These are phyloP conservation scores for Thymelicus acteon DNA, from an alignment of 2,888 invertebrate genomes.

Conservation along the genomic window DNA sequence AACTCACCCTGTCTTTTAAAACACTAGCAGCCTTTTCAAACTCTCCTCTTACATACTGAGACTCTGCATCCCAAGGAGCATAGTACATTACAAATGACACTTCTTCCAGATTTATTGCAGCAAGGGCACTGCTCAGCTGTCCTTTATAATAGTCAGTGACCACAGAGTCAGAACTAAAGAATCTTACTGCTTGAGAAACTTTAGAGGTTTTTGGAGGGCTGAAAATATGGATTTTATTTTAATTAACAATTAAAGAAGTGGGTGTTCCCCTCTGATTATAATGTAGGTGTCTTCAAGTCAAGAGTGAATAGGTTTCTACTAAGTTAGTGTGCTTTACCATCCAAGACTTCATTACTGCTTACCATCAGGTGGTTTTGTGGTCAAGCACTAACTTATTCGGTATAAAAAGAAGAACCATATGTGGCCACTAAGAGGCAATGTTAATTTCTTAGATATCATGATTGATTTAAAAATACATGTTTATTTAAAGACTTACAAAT, in stretches of 20 bases:
- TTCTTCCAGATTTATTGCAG: conserved; percentile 87
- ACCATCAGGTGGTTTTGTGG: no score
- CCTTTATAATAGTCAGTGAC: conserved; percentile 93
- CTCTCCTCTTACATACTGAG: conserved; percentile 89
- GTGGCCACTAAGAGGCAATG: not conserved
- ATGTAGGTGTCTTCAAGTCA: no score
- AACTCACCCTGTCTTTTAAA: conserved; percentile 88
- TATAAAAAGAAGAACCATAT: not conserved
- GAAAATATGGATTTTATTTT: conserved; percentile 43
- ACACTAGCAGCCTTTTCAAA: conserved; percentile 90
- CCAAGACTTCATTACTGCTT: no score
- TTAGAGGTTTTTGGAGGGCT: conserved; percentile 73
- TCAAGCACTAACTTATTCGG: no score
- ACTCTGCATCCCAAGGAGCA: conserved; percentile 97
- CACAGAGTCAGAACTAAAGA: conserved; percentile 88
- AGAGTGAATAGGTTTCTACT: no score
- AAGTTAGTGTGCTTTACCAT: no score
- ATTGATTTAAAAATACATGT: not conserved
- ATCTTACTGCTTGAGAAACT: conserved; percentile 86
- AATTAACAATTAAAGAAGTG: no score
- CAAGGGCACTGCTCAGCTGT: conserved; percentile 87
- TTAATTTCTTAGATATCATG: not conserved
- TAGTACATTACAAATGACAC: conserved; percentile 96
- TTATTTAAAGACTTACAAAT: conserved; percentile 84
- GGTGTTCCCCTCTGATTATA: no score